These are phyloP conservation scores for Platyrinchus mystaceus DNA, from an alignment of 2,797 vertebrate genomes.

Conservation along the genomic window DNA sequence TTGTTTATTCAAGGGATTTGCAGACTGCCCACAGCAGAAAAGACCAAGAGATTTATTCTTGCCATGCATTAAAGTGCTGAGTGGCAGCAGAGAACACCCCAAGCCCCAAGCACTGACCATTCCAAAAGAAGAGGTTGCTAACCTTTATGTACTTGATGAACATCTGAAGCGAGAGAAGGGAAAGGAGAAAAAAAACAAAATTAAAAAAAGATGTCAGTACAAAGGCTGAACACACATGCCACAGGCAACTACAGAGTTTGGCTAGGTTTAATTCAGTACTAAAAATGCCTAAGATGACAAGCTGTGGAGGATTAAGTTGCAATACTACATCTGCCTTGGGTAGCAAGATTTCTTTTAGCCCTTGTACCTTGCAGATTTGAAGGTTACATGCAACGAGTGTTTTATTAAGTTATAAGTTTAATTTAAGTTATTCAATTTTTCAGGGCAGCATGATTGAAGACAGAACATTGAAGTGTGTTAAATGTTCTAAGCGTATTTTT, in stretches of 20 bases:
- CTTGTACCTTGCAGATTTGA: background rate
- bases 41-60: slow-evolving; percentile 49
- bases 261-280: slow-evolving; percentile 36
- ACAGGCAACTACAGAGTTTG: slow-evolving; percentile 78
- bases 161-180: slow-evolving; percentile 95
- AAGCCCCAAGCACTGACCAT: slow-evolving; percentile 73
- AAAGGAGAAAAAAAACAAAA: slow-evolving; percentile 71
- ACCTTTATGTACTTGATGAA: slow-evolving; percentile 99
- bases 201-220: slow-evolving; percentile 82
- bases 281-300: slow-evolving; percentile 32
- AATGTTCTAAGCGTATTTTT: background rate
- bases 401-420: background rate
- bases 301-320: slow-evolving; percentile 50
- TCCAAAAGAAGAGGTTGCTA: slow-evolving; percentile 86
- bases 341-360: slow-evolving; percentile 34
- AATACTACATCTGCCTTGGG: slow-evolving; percentile 45
- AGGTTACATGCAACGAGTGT: background rate
- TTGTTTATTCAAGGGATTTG: slow-evolving; percentile 31
- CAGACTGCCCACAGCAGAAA: slow-evolving; percentile 39
- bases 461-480: background rate
- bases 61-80: slow-evolving; percentile 78
- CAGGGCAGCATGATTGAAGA: background rate
- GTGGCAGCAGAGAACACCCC: slow-evolving; percentile 61
- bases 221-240: slow-evolving; percentile 85
- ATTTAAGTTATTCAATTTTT: background rate